phyloP scores from a whole-genome alignment of 2,888 invertebrate genomes.

The Hydrotaea diabolus region DNA sequence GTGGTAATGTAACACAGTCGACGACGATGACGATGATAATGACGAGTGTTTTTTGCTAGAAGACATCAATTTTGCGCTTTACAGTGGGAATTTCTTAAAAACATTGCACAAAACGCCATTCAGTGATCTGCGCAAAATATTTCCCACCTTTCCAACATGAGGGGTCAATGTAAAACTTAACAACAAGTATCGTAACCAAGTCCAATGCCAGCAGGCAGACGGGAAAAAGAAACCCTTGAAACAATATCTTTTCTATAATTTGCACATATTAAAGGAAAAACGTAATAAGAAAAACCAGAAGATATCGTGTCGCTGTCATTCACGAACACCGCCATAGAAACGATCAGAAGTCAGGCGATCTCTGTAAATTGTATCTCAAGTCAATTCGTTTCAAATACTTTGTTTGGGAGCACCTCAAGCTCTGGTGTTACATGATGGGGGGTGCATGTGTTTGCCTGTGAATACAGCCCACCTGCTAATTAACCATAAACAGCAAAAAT shows the following conservation, averaged over 20 bases:
- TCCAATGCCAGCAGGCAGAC: too few species aligned
- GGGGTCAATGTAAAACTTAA: constrained; percentile 8
- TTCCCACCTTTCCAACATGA: constrained; percentile 5
- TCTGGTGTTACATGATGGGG: not conserved
- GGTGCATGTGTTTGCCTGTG: not conserved
- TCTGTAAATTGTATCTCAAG: constrained; percentile 8
- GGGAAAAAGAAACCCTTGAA: constrained; percentile 20
- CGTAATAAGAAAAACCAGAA: not conserved
- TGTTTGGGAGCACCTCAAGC: not conserved
- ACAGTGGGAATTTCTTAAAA: not conserved
- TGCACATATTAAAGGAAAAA: constrained; percentile 16
- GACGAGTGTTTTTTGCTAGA: too few species aligned
- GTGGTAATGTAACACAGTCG: not conserved
- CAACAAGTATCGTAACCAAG: too few species aligned
- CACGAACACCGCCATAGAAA: constrained; percentile 4
- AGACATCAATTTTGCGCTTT: not conserved
- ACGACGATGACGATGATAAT: not conserved
- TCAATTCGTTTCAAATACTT: not conserved
- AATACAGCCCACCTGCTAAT: constrained; percentile 11
- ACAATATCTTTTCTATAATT: constrained; percentile 20
- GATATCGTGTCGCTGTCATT: constrained; percentile 22
- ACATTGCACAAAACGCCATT: constrained; percentile 13
- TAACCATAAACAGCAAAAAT: not conserved
- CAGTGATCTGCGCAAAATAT: not conserved
- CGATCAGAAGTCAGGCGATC: constrained; percentile 35